Percentiles rank a stretch among this genome's conserved stretches.
Conservation (phyloP, 1,140 invertebrate species). For the Zaprionus nigranus region DNA sequence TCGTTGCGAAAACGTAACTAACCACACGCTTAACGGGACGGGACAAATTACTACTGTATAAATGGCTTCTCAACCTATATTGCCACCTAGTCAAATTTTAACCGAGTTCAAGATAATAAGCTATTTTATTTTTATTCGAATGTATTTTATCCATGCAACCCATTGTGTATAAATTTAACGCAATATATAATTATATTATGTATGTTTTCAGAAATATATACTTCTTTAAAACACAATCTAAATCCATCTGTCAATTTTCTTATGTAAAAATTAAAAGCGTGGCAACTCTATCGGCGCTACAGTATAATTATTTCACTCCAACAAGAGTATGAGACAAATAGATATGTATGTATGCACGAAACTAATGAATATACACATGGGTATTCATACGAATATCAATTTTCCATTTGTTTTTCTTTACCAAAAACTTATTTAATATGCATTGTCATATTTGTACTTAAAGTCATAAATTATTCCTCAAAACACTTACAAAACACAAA, state of each 20-base stretch:
- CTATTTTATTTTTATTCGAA: background rate
- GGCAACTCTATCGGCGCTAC: conserved; percentile 54
- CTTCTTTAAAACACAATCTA: background rate
- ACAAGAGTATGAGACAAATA: conserved; percentile 15
- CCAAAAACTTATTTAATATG: background rate
- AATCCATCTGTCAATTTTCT: conserved; percentile 32
- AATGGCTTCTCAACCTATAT: conserved; percentile 45
- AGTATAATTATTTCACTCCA: conserved; percentile 29
- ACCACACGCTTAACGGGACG: conserved; percentile 60
- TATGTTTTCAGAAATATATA: background rate
- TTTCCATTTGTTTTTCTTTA: background rate
- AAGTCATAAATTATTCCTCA: background rate
- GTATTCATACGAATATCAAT: background rate
- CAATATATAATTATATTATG: background rate
- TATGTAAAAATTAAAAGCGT: conserved; percentile 63
- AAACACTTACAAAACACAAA: background rate
- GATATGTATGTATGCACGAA: conserved; percentile 15
- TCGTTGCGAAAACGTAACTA: conserved; percentile 44
- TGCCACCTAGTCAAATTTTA: conserved; percentile 55
- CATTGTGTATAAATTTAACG: background rate
- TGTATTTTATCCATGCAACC: background rate
- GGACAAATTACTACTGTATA: conserved; percentile 59
- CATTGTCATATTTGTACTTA: background rate
- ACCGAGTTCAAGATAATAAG: background rate
- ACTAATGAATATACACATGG: conserved; percentile 39